Base-by-base conservation (phyloP, 2,797 vertebrate species). In the Ctenopoma multispine region DNA sequence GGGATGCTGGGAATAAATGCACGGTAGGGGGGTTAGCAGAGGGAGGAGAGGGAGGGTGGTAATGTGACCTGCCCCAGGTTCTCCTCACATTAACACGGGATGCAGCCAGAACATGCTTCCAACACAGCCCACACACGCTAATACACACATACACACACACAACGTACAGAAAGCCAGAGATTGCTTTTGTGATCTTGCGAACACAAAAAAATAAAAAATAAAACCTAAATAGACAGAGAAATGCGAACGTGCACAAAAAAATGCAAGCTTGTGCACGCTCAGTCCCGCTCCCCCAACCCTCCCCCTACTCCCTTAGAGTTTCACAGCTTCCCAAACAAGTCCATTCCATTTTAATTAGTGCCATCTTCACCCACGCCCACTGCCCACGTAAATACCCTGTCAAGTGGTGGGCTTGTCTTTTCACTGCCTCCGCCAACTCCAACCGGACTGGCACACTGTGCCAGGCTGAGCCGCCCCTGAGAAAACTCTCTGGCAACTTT, bases 321-420 rank as follows among this genome's bases (percentile, higher is more conserved):
- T 95, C 94, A 94, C 94, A 95, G 94, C 92, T 94, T 94, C 93
- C 92, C 90, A 94, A 94, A 95, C 94, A 94, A 95, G 93, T 94
- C 89, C 82, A 75, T 75, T 90, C 77, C 90, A 89, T 93, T 92
- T 94, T 92, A 94, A 93, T 93, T 94, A 92, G 85, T 90, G 91
- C 90, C 89, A 90, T 90, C 86, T 89, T 90, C 90, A 87, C 89
- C 90, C 90, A 92, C 89, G 86, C 91, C 91, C 92, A 90, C 90
- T 76, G 84, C 87, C 89, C 92, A 92, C 91, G 87, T 90, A 90
- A 89, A 92, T 89, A 90, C 91, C 87, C 90, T 80, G 81, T 90
- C 87, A 89, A 88, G 89, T 87, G 84, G 88, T 87, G 86, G 90
- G 88, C 79, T 84, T 70, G 89, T 91, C 89, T 91, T 92, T 92